These are phyloP conservation scores for Himalopsyche kuldschensis DNA, from an alignment of 2,888 invertebrate species.

Conservation along the genomic window DNA sequence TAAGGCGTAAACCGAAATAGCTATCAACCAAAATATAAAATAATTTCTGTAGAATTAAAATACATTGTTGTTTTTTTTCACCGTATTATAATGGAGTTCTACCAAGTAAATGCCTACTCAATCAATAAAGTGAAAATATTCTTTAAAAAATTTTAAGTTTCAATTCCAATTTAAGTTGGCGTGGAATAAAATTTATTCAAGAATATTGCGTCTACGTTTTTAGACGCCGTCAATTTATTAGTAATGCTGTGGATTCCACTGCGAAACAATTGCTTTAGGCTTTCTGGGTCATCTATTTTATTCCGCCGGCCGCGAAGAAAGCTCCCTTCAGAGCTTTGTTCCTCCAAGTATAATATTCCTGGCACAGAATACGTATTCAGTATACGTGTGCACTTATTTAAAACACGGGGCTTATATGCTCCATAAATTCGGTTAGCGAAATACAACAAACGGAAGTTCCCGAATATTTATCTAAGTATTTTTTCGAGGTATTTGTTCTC, in stretches of 20 bases:
- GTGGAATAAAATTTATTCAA: not conserved
- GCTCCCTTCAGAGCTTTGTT: not conserved
- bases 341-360: not conserved
- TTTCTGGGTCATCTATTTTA: constrained; percentile 19
- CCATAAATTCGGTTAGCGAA: not conserved
- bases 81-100: too few species aligned
- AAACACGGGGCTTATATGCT: not conserved
- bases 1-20: too few species aligned
- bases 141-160: too few species aligned
- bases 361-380: not conserved
- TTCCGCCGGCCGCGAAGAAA: not conserved
- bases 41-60: too few species aligned
- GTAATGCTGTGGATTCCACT: not conserved
- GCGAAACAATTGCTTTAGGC: constrained; percentile 16
- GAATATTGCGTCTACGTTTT: not conserved
- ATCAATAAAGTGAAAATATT: too few species aligned
- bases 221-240: not conserved
- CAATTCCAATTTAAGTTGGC: not conserved
- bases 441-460: not conserved
- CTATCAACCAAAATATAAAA: too few species aligned
- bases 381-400: not conserved
- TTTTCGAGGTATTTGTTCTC: not conserved
- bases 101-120: too few species aligned
- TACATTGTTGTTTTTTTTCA: too few species aligned
- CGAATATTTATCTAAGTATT: not conserved